A percentile compares a stretch with the other conserved stretches of the same genome.
Conservation (phyloP, 2,888 invertebrate genomes). For the Rosalia funebris region DNA sequence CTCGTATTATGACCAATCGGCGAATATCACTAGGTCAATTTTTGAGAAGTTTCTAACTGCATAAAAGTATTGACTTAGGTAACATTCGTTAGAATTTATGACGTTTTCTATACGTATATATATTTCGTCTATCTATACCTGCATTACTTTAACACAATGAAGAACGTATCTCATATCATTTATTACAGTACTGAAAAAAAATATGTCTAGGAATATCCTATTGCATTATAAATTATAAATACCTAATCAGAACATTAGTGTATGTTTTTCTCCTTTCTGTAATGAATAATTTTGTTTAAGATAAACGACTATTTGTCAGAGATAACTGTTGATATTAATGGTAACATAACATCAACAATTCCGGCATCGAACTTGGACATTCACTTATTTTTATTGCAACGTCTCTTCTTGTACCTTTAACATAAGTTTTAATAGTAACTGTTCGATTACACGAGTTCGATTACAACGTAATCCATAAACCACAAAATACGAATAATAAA, state of each 20-base stretch:
- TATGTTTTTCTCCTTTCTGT: background rate
- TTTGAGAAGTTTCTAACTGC: no score
- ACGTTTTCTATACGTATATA: no score
- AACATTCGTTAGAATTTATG: no score
- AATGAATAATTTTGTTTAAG: background rate
- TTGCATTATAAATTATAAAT: background rate
- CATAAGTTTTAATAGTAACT: slow-evolving; percentile 16
- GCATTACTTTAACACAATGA: no score
- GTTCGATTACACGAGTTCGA: background rate
- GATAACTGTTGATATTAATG: slow-evolving; percentile 7
- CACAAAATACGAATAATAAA: slow-evolving; percentile 15
- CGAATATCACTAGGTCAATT: no score
- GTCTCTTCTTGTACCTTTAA: slow-evolving; percentile 4
- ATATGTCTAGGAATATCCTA: no score
- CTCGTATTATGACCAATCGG: no score
- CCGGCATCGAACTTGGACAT: background rate
- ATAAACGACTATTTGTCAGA: background rate
- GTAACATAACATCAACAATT: background rate
- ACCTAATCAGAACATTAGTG: background rate
- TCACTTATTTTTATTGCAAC: slow-evolving; percentile 4
- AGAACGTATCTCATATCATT: no score
- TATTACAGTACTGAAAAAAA: no score
- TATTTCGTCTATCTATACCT: no score
- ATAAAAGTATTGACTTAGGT: no score
- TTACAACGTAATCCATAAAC: slow-evolving; percentile 10